Base-by-base conservation (phyloP, 2,113 vertebrate species). In the Pungitius pungitius region DNA sequence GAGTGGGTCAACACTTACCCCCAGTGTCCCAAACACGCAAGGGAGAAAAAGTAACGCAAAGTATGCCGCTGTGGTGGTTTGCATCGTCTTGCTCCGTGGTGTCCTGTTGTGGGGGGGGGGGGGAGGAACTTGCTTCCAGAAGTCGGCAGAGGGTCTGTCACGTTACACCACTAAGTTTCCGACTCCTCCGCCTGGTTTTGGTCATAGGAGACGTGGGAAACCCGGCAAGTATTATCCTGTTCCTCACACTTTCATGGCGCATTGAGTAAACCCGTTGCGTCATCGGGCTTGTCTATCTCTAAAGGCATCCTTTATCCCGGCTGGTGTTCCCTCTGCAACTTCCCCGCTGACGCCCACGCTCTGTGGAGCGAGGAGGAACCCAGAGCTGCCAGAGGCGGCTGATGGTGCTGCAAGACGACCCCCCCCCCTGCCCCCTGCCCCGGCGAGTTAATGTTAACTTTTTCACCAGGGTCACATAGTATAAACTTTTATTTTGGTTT, bases 201-300 rank as follows among this genome's bases (percentile, higher is more conserved):
- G 73, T 87, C 86, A 86, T 78, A 54, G 84, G 84, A 85, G 57
- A 84, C 65, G 59, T 78, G 78, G 80, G 78, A 87, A 82, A 87
- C 66, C 68, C 86, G 85, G 81, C 88, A 85, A 75, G 88, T 90
- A 61, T 69, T 75, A 67, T 90, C 91, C 86, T 82, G 91, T 91
- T 72, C 78, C 81, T 56, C 57, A 64, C 79, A 54, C 70, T 60
- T 43, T 75, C 56, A 66, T 27, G 80, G 67, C 30, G 73, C n/a
- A 59, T 81, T 88, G 86, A 88, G 89, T 89, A 81, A 89, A 86
- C 49, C 70, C 40, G 77, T 82, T 90, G 89, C 91, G 92, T 93
- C 91, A 93, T 87, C 57, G 69, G 77, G 76, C 82, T 87, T 14
- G 86, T 75, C 85, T 78, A 17, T 69, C 54, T 45, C 24, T 45